Evolutionary conservation across 2,797 vertebrate genomes (phyloP), one percentile per base, ranked within the genome.

Genomic region (Periparus ater): DNA sequence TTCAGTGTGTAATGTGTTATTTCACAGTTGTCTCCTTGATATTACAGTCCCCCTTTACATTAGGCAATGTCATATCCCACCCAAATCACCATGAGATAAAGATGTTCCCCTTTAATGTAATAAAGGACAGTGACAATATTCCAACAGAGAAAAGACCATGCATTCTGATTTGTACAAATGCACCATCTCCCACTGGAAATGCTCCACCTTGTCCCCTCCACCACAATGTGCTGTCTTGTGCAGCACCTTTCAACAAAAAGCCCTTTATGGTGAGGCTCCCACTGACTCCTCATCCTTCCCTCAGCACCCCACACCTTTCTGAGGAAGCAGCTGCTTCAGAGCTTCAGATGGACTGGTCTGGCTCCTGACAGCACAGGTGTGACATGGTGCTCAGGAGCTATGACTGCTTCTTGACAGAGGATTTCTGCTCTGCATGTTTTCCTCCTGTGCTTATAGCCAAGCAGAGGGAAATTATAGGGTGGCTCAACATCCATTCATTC

Each of bases 21-120:
- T 97, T 97, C 91, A 96, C 40, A 93, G 96, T 91, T 97, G 96
- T 96, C 96, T 96, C 94, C 85, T 94, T 91, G 85, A 96, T 96
- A 95, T 95, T 96, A 82, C 78, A 94, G 85, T 73, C 45, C 73
- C 79, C 60, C 94, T 82, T 95, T 89, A 83, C 92, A 76, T 71
- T 89, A 95, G 22, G 87, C 79, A 82, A 87, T 91, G 84, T 89
- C 86, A 93, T 75, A 84, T 84, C 85, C 88, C 93, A 88, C 93
- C 83, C 89, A 94, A 97, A 97, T 95, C 89, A 91, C 79, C 73
- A 63, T 90, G 91, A 95, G 94, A 91, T 96, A 93, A 96, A 96
- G 95, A 95, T 90, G 85, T 95, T 94, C 63, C 85, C 76, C 88
- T 91, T 93, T 95, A 96, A 95, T 91, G 67, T 86, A 91, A 95